Evolutionary conservation across 1,140 invertebrate genomes (phyloP), one percentile per base, ranked within the genome.

Genomic region (Venustaconcha ellipsiformis): DNA sequence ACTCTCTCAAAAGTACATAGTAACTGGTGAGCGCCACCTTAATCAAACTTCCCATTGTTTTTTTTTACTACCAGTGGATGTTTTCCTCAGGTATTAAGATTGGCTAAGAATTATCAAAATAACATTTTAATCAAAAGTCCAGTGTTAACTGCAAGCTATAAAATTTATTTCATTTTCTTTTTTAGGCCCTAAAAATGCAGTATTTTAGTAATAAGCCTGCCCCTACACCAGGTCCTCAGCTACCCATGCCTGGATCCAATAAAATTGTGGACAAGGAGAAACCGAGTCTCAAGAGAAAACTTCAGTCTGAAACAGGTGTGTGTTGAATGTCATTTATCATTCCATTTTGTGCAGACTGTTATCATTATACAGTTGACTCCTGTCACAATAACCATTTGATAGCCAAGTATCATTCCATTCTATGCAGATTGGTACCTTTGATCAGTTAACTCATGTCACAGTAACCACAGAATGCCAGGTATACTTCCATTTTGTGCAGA

Each of bases 201-300:
- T 92, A 91, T 83, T 92, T 87, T 87, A 95, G 93, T 72, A 97
- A 96, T 87, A 95, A 96, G 89, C 97, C 96, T n/a, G 92, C 94
- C 55, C 96, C 97, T 8, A 95, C 96, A 1, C 91, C 94, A 20
- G 95, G 95, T 18, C 87, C 92, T 18, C 94, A 95, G 87, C 88
- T 98, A 74, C 97, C 97, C 1, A 91, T 79, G 60, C 87, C 87
- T 2, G 75, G 80, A 14, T 72, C 80, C 57, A 85, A 82, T 62
- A 83, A 82, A 59, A 79, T 80, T 26, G 83, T 84, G 63, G 83
- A 88, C 60, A 76, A 80, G 15, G 71, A 80, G 59, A 82, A 76
- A 76, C 69, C 72, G 13, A 77, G 79, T 17, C 64, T 83, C 6
- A 86, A 86, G 65, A 72, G 85, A 55, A 86, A 86, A 78, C 76